Evolutionary conservation across 2,797 vertebrate species (phyloP).

Genomic region (Cacajao melanocephalus): DNA sequence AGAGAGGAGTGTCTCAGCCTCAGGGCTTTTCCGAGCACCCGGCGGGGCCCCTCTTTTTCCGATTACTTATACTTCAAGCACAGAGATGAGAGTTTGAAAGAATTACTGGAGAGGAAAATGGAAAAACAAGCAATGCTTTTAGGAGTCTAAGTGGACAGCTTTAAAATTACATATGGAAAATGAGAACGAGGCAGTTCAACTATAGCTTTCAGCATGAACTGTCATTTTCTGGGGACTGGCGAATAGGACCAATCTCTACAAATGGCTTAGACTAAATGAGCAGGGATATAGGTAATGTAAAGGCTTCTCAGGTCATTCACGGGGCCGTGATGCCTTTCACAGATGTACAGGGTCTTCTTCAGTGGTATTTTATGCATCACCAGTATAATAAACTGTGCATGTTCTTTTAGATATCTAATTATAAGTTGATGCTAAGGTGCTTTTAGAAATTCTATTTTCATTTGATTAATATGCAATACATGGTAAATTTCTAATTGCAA

Average conservation of each 20-base stretch:
- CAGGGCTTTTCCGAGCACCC: conserved; percentile 74
- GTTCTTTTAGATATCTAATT: conserved; percentile 43
- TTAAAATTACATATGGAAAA: conserved; percentile 70
- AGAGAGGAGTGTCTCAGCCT: conserved; percentile 66
- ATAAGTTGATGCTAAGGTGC: conserved; percentile 58
- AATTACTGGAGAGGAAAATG: conserved; percentile 86
- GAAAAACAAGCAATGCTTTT: conserved; percentile 85
- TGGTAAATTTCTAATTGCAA: conserved; percentile 66
- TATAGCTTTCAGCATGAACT: conserved; percentile 62
- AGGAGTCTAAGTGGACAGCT: conserved; percentile 80
- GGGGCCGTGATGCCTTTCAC: neutral
- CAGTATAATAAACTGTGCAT: conserved; percentile 30
- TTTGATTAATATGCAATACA: conserved; percentile 46
- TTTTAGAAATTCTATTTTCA: conserved; percentile 72
- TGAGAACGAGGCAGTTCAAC: conserved; percentile 37
- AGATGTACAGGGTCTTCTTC: neutral
- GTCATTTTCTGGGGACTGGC: conserved; percentile 48
- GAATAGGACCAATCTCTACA: conserved; percentile 10
- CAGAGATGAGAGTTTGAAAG: conserved; percentile 85
- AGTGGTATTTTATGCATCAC: neutral
- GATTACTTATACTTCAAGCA: conserved; percentile 87
- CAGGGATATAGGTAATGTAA: conserved; percentile 40
- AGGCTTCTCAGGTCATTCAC: neutral
- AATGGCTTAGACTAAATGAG: conserved; percentile 47
- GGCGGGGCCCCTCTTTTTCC: conserved; percentile 80